Conservation (phyloP, 2,888 invertebrate species). For the Limnephilus auricula region DNA sequence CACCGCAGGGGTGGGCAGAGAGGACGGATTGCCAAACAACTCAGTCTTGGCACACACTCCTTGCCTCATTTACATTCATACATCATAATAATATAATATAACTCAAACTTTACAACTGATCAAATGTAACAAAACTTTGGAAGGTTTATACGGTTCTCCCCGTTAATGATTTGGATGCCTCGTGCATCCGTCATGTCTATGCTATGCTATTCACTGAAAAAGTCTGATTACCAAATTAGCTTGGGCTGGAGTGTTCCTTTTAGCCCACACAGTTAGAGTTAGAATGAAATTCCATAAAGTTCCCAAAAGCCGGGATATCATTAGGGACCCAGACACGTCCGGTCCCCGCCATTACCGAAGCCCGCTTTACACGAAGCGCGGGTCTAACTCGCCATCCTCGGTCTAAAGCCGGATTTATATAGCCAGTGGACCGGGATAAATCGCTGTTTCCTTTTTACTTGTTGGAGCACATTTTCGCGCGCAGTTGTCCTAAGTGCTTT, state of each 20-base stretch:
- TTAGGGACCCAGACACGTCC: conserved; percentile 58
- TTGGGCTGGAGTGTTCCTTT: conserved; percentile 4
- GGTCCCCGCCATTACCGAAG: conserved; percentile 52
- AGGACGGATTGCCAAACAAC: too few relatives aligned
- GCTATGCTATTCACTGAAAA: background rate
- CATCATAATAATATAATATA: too few relatives aligned
- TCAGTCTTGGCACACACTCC: too few relatives aligned
- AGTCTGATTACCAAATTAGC: background rate
- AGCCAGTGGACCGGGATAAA: conserved; percentile 6
- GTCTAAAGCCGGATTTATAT: conserved; percentile 39
- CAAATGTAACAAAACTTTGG: too few relatives aligned
- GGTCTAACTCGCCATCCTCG: background rate
- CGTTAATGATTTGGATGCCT: background rate
- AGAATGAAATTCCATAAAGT: conserved; percentile 50
- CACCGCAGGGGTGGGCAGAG: too few relatives aligned
- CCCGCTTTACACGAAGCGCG: conserved; percentile 8
- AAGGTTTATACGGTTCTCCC: too few relatives aligned
- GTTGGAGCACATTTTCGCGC: conserved; percentile 32
- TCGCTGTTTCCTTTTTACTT: conserved; percentile 39
- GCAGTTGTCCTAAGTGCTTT: conserved; percentile 51
- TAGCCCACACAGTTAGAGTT: conserved; percentile 6
- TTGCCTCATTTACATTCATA: too few relatives aligned
- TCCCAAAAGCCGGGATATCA: conserved; percentile 54
- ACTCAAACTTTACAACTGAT: too few relatives aligned
- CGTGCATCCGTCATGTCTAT: background rate